Evolutionary conservation across 2,113 vertebrate species (phyloP).

Genomic region (Pteruthius melanotis): DNA sequence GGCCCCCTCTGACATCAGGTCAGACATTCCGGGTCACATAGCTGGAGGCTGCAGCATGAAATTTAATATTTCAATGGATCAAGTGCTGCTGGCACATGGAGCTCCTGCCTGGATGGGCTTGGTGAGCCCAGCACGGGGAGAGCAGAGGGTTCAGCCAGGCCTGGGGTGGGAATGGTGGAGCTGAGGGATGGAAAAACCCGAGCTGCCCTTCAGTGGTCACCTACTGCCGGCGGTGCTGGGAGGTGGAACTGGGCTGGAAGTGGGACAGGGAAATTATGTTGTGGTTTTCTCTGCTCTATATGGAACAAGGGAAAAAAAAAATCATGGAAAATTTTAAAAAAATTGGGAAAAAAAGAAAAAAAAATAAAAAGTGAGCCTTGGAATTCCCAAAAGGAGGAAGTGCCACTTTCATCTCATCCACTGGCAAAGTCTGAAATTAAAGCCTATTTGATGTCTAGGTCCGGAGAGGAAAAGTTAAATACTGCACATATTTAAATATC

Average conservation of each 20-base stretch:
- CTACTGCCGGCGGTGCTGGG: background rate
- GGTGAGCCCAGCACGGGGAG: slow-evolving; percentile 4
- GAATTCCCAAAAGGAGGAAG: background rate
- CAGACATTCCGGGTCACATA: slow-evolving; percentile 69
- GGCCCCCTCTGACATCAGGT: slow-evolving; percentile 44
- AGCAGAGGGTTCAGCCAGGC: background rate
- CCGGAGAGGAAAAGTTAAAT: background rate
- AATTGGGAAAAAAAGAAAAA: too few species aligned
- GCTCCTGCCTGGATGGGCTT: background rate
- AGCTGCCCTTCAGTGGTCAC: background rate
- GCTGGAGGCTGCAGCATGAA: slow-evolving; percentile 48
- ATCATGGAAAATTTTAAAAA: background rate
- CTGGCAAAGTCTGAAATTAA: background rate
- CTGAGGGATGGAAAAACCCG: background rate
- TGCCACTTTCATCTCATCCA: background rate
- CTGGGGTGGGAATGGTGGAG: background rate
- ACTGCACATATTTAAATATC: background rate
- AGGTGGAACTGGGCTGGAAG: background rate
- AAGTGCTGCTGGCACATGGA: slow-evolving; percentile 36
- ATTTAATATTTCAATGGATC: slow-evolving; percentile 47
- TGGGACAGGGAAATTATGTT: background rate
- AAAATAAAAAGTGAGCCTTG: background rate
- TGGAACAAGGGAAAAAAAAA: background rate
- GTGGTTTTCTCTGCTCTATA: background rate
- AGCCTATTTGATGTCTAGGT: background rate